These are phyloP conservation scores for Orthonevra nobilis DNA, from an alignment of 2,888 invertebrate genomes.

Conservation along the genomic window DNA sequence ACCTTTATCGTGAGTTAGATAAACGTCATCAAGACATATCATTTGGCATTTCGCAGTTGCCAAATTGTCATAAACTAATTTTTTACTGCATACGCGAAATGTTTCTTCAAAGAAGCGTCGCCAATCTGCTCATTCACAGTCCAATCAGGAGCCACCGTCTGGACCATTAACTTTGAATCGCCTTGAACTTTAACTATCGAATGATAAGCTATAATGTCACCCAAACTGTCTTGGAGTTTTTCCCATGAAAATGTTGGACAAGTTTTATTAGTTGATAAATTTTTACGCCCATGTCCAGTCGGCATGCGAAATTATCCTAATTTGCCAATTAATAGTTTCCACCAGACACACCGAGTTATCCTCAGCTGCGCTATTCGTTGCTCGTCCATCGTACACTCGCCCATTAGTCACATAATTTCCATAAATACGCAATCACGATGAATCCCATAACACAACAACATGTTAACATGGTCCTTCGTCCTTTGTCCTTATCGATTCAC, in stretches of 20 bases:
- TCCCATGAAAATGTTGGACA: slow-evolving; percentile 45
- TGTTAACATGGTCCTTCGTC: slow-evolving; percentile 62
- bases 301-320: slow-evolving; percentile 67
- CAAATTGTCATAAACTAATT: too few species aligned
- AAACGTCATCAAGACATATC: too few species aligned
- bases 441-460: slow-evolving; percentile 68
- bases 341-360: slow-evolving; percentile 35
- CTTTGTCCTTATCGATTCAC: slow-evolving; percentile 24
- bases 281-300: slow-evolving; percentile 46
- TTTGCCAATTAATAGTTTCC: slow-evolving; percentile 68
- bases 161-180: too few species aligned
- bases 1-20: too few species aligned
- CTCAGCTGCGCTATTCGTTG: slow-evolving; percentile 53
- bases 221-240: slow-evolving; percentile 29
- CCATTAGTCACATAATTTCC: slow-evolving; percentile 72
- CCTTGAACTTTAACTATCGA: slow-evolving; percentile 52
- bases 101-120: too few species aligned
- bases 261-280: slow-evolving; percentile 39
- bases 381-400: slow-evolving; percentile 14
- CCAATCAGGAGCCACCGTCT: too few species aligned
- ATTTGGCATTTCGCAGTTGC: too few species aligned
- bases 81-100: too few species aligned
- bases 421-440: slow-evolving; percentile 71
- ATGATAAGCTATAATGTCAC: slow-evolving; percentile 56
- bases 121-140: too few species aligned